Conservation (phyloP, 2,113 vertebrate genomes). For the Gymnocephalus cernua region DNA sequence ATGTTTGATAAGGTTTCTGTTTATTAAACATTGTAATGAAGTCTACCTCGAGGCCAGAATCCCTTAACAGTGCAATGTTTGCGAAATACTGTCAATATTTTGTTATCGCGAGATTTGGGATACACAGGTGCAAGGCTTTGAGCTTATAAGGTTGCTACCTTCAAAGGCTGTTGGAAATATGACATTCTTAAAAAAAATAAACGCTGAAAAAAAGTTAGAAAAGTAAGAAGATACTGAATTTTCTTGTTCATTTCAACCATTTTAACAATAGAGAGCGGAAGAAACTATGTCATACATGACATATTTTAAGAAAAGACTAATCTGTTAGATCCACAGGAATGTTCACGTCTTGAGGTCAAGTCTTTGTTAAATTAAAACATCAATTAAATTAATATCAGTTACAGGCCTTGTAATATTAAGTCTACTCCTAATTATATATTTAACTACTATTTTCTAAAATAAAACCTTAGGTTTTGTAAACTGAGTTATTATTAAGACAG, state of each 20-base stretch:
- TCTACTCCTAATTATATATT: no score
- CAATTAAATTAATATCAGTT: no score
- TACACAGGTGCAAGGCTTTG: constrained; percentile 57
- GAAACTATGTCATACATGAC: neutral
- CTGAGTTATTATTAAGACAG: no score
- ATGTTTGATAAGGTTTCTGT: neutral
- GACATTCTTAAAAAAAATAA: neutral
- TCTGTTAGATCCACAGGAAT: no score
- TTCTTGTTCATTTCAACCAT: neutral
- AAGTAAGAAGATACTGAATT: neutral
- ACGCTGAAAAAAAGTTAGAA: neutral
- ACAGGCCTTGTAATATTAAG: no score
- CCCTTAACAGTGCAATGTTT: neutral
- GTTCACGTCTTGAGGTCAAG: no score
- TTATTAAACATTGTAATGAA: neutral
- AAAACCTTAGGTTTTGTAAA: no score
- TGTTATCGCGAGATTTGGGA: constrained; percentile 49
- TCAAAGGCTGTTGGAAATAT: constrained; percentile 44
- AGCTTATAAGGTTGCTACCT: constrained; percentile 14
- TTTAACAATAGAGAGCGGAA: neutral
- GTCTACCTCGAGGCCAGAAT: neutral
- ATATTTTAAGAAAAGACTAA: no score
- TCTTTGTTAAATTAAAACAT: no score
- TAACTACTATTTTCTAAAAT: no score
- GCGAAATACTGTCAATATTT: neutral